phyloP scores from a whole-genome alignment of 1,140 invertebrate genomes.

The Leptopilina clavipes region DNA sequence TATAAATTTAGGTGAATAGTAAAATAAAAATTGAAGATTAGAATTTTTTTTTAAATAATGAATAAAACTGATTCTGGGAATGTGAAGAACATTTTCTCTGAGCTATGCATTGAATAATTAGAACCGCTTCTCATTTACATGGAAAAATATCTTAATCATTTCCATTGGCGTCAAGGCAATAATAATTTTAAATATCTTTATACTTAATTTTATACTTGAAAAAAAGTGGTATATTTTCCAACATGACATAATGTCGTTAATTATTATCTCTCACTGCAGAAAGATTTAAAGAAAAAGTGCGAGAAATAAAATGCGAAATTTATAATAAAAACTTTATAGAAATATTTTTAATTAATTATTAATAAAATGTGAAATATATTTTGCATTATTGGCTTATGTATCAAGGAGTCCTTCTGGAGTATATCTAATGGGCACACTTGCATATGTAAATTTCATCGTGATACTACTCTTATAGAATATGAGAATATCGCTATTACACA shows the following conservation, averaged over 20 bases:
- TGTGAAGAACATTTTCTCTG: not conserved
- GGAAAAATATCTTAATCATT: constrained; percentile 1
- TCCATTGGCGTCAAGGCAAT: not conserved
- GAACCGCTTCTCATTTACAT: not conserved
- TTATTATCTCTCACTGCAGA: not conserved
- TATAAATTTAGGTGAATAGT: no score
- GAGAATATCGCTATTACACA: not conserved
- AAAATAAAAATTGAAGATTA: no score
- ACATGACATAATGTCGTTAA: not conserved
- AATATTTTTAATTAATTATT: not conserved
- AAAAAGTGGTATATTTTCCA: not conserved
- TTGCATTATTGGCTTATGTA: not conserved
- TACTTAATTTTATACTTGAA: not conserved
- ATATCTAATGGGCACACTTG: not conserved
- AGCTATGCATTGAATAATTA: constrained; percentile 1
- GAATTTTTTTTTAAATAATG: no score
- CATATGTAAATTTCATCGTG: not conserved
- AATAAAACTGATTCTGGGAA: not conserved
- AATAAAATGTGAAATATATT: not conserved
- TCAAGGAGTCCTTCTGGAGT: not conserved
- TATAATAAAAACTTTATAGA: no score
- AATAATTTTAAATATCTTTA: not conserved
- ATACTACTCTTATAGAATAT: not conserved
- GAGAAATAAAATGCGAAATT: no score
- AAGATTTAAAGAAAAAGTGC: no score